Conservation (phyloP, 2,888 invertebrate genomes). For the Erynnis tages region DNA sequence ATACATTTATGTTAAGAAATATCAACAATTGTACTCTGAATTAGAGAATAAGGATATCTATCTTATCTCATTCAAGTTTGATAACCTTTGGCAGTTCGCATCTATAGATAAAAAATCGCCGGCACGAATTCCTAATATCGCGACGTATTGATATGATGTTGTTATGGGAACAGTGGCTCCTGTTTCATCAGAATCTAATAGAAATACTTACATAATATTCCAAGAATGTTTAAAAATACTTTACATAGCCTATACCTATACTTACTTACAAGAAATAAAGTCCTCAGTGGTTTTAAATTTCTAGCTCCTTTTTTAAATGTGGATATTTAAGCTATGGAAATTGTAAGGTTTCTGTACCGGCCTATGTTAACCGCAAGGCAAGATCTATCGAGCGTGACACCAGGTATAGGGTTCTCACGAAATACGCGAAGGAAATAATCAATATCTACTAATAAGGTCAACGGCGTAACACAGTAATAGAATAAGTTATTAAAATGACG, state of each 20-base stretch:
- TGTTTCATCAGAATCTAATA: too few species aligned
- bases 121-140: neutral
- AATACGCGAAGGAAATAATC: slow-evolving; percentile 1
- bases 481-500: too few species aligned
- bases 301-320: too few species aligned
- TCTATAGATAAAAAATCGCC: neutral
- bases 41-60: neutral
- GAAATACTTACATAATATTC: too few species aligned
- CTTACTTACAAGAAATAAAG: too few species aligned
- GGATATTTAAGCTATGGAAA: too few species aligned
- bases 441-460: neutral
- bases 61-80: neutral
- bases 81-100: slow-evolving; percentile 10
- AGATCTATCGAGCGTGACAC: neutral
- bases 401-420: neutral
- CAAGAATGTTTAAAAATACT: too few species aligned
- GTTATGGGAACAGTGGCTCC: too few species aligned
- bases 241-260: too few species aligned
- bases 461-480: neutral
- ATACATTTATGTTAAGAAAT: neutral
- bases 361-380: slow-evolving; percentile 3
- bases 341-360: neutral
- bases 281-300: too few species aligned
- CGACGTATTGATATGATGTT: too few species aligned
- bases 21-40: neutral